Evolutionary conservation across 2,113 vertebrate genomes (phyloP), one percentile per base, ranked within the genome.

Genomic region (Coptodon bakossiorum): DNA sequence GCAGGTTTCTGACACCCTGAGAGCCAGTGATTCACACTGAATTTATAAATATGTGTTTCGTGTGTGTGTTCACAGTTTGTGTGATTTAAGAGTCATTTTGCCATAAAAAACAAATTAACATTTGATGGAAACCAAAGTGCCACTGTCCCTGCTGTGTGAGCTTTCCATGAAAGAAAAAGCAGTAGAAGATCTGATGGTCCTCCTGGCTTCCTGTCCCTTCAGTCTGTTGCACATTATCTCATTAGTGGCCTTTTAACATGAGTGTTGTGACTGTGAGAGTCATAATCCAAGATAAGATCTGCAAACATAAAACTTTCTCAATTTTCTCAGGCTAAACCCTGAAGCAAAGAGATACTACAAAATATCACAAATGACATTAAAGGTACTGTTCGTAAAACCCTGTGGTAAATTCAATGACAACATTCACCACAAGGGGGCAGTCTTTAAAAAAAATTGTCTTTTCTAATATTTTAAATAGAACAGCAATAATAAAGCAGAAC

Each of bases 401-500:
- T 40, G 36, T 0, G 9, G 36, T 40, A 68, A 40, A 8, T 0
- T 40, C 34, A 22, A 13, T 38, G 10, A 38, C 19, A 5, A 40
- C 4, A 3, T 68, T 68, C 11, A 14, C 63, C 63, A 68, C 63
- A 68, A 68, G 36, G 36, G 11, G 63, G 63, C 63, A 40, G 36
- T 7, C 36, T 68, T 40, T 36, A 1, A 5, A 13, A 66, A 63
- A 11, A 34, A 57, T 0, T 6, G 31, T 36, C 0, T 63, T 36
- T 36, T 34, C 9, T 36, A 11, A 12, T 66, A 66, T 38, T 66
- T 66, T 7, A 38, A 38, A 12, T 36, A 36, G 59, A 66, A 38
- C 61, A 0, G 10, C 0, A 38, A 66, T 12, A 66, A 66, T 38
- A 66, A 38, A 66, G 34, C 61, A 66, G 61, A 38, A 38, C 0